Evolutionary conservation across 2,797 vertebrate species (phyloP), one percentile per base, ranked within the genome.

Genomic region (Molossus molossus): DNA sequence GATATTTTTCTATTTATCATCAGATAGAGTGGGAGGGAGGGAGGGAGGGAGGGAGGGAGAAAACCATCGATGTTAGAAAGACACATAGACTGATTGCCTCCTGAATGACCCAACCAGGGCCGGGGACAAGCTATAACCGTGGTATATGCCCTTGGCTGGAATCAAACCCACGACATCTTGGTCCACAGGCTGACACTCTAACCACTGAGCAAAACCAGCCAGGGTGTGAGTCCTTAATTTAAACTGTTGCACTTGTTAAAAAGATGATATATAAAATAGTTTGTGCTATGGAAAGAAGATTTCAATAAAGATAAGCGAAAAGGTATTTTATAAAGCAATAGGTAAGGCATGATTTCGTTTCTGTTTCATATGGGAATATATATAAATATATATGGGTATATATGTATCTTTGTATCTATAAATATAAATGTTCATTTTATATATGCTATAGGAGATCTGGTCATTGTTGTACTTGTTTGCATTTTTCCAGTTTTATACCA

Each of bases 321-420:
- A 76, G 72, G 3, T 58, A 82, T 62, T 80, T 82, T 82, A 77
- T 91, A 86, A 92, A 92, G 11, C 9, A 92, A 76, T 27, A 83
- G 33, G 7, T 73, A 76, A 67, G 20, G 29, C 5, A 73, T 50
- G 18, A 70, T 86, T 97, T 92, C 70, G 87, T 62, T 95, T 91
- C 60, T 53, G 7, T 83, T 83, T 94, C 21, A 84, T 29, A 48
- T 65, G 11, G 60, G 29, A 73, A 20, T 65, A 0, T 73, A 13
- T 25, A 0, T 87, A 83, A 76, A 73, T 70, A 18, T 21, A 65
- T 60, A 18, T 23, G 18, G 50, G 0, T 70, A 69, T 81, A 29
- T 58, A 8, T 23, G 5, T 64, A 29, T 12, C 40, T 87, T 81
- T 79, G 20, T 69, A 48, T 89, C 25, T 90, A 48, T 62, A 83